Base-by-base conservation (phyloP, 2,113 vertebrate species). In the Bungarus multicinctus region DNA sequence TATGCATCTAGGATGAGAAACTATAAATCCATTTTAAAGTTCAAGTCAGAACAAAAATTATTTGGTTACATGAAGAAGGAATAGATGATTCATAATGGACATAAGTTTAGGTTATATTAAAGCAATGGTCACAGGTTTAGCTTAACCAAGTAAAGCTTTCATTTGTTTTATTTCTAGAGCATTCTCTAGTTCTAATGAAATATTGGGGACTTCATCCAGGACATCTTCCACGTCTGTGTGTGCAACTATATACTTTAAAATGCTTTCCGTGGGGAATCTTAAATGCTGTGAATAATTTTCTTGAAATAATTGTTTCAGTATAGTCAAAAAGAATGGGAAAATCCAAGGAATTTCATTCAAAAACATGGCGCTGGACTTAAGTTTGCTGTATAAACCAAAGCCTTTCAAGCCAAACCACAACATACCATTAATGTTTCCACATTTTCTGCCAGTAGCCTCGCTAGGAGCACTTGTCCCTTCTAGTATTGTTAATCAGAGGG, bases 391-490 rank as follows among this genome's bases (percentile, higher is more conserved):
- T 50, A 81, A 89, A 89, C 91, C 91, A 89, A 87, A 89, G 25
- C 23, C 34, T 45, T 92, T 55, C 34, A 81, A 89, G 87, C 88
- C 88, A 89, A 93, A 60, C 74, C 92, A 43, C 88, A 60, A 52
- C 88, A 85, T 89, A 85, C 88, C 69, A 89, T 58, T 57, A 85
- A 89, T 92, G 27, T 92, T 89, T 92, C 92, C 88, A 85, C 92
- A 89, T 9, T 47, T 69, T 57, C 39, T 92, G 88, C 53, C 88
- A 92, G 88, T 58, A 85, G 55, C 50, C 50, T 57, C n/a, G 25
- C 60, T 64, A 47, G 16, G 27, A 89, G 27, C 64, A 34, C 30
- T n/a, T 50, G 34, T n/a, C 10, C n/a, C n/a, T 85, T 88, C 91
- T 92, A 18, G 4, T 22, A 43, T 2, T 74, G 58, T 12, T 88